A percentile compares a stretch with the other conserved stretches of the same genome.
Conservation (phyloP, 2,797 vertebrate species). For the Apogon hyalosoma region DNA sequence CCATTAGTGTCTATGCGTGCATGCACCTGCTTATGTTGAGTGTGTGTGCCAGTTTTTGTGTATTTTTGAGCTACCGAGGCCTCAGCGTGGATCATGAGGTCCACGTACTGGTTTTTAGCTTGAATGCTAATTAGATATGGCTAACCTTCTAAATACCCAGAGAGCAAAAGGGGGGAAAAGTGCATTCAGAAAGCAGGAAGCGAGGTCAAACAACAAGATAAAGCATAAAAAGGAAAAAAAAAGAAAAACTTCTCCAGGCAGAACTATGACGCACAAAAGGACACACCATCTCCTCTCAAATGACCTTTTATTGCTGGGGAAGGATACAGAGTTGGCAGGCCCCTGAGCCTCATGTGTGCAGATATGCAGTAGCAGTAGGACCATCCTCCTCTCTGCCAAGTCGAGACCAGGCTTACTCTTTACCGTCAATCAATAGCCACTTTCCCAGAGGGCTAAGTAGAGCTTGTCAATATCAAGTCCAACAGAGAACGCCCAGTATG, state of each 20-base stretch:
- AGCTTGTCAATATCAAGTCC: slow-evolving; percentile 25
- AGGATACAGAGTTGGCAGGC: slow-evolving; percentile 70
- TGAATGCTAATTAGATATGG: slow-evolving; percentile 40
- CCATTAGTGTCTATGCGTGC: not conserved
- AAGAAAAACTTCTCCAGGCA: slow-evolving; percentile 59
- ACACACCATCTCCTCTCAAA: slow-evolving; percentile 69
- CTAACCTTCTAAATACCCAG: slow-evolving; percentile 37
- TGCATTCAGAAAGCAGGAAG: slow-evolving; percentile 39
- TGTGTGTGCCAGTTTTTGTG: slow-evolving; percentile 1
- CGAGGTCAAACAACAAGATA: slow-evolving; percentile 46
- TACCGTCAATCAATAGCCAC: slow-evolving; percentile 46
- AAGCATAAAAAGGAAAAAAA: slow-evolving; percentile 4
- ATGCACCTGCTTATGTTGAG: not conserved
- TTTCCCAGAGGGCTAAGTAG: slow-evolving; percentile 14
- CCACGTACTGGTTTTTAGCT: slow-evolving; percentile 15
- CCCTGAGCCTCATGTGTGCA: slow-evolving; percentile 59
- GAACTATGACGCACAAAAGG: slow-evolving; percentile 68
- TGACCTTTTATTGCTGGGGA: slow-evolving; percentile 77
- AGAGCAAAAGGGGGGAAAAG: slow-evolving; percentile 14
- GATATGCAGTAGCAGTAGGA: slow-evolving; percentile 57
- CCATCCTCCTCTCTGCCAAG: slow-evolving; percentile 43
- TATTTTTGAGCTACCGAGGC: slow-evolving; percentile 4
- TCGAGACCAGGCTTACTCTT: slow-evolving; percentile 30
- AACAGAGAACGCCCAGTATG: slow-evolving; percentile 19
- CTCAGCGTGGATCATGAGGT: slow-evolving; percentile 1